A percentile compares a stretch with the other conserved stretches of the same genome.
These are phyloP conservation scores for Acanthurus tractus DNA, from an alignment of 2,797 vertebrate genomes.

Conservation along the genomic window DNA sequence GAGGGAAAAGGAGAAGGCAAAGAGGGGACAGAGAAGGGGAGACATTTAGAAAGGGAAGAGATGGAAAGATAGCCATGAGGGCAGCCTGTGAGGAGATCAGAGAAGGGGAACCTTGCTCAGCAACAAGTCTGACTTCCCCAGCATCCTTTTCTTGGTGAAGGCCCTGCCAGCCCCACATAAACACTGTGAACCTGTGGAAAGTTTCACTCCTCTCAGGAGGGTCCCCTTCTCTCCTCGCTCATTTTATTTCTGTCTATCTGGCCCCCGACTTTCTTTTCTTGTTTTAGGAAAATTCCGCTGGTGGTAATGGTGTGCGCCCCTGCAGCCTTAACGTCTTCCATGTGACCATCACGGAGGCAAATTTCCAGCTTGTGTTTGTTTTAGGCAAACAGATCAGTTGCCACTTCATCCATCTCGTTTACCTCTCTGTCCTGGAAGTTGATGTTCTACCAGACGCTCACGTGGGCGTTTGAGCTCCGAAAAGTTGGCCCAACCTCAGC, in stretches of 20 bases:
- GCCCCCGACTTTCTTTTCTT: slow-evolving; percentile 78
- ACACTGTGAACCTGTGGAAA: slow-evolving; percentile 83
- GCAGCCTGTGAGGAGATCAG: slow-evolving; percentile 27
- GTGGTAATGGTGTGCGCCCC: slow-evolving; percentile 67
- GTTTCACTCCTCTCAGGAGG: slow-evolving; percentile 85
- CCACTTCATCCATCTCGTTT: slow-evolving; percentile 82
- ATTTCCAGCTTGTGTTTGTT: slow-evolving; percentile 82
- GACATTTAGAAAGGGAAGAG: slow-evolving; percentile 19
- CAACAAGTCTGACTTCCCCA: slow-evolving; percentile 53
- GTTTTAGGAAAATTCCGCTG: slow-evolving; percentile 85
- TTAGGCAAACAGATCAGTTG: slow-evolving; percentile 81
- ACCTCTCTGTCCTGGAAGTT: slow-evolving; percentile 64
- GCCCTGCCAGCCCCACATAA: slow-evolving; percentile 78
- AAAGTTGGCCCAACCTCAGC: slow-evolving; percentile 50
- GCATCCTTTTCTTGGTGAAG: slow-evolving; percentile 50
- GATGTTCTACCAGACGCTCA: slow-evolving; percentile 48
- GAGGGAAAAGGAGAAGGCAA: slow-evolving; percentile 17
- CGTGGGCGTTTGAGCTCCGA: slow-evolving; percentile 24
- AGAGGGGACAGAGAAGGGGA: slow-evolving; percentile 18
- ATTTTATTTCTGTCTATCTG: slow-evolving; percentile 82
- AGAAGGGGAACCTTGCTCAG: slow-evolving; percentile 43
- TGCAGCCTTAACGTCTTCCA: slow-evolving; percentile 74
- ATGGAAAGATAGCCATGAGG: slow-evolving; percentile 40
- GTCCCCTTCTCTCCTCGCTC: slow-evolving; percentile 75
- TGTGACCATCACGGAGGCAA: slow-evolving; percentile 75